A percentile compares a stretch with the other conserved stretches of the same genome.
Conservation (phyloP, 2,797 vertebrate species). For the Decapterus maruadsi region DNA sequence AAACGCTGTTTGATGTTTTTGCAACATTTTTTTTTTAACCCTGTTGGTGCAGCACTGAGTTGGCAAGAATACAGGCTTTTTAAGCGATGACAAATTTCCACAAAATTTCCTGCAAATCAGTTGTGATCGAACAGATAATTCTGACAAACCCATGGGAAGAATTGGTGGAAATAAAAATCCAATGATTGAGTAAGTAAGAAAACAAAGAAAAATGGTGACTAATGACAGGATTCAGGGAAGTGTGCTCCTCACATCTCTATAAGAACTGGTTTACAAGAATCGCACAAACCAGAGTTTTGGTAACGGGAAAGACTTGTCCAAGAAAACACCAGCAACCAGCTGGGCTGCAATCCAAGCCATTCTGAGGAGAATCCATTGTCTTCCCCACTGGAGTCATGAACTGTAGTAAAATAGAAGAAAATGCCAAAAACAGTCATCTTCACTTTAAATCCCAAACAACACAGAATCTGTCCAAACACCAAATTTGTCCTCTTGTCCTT, state of each 20-base stretch:
- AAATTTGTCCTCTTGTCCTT: neutral
- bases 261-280: neutral
- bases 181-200: neutral
- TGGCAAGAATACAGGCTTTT: neutral
- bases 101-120: neutral
- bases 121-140: neutral
- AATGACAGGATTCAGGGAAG: conserved; percentile 2
- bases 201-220: conserved; percentile 23
- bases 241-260: neutral
- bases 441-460: neutral
- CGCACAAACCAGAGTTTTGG: neutral
- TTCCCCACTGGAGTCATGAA: neutral
- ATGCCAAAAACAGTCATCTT: too few relatives aligned
- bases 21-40: neutral
- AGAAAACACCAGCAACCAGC: neutral
- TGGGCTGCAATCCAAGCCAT: too few relatives aligned
- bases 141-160: conserved; percentile 4
- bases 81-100: neutral
- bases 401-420: neutral
- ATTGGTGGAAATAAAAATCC: neutral
- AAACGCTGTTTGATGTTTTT: neutral
- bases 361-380: too few relatives aligned
- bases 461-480: too few relatives aligned
- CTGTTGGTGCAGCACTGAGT: too few relatives aligned
- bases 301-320: neutral